Evolutionary conservation across 2,113 vertebrate species (phyloP).

Genomic region (Rhinopomastus cyanomelas): DNA sequence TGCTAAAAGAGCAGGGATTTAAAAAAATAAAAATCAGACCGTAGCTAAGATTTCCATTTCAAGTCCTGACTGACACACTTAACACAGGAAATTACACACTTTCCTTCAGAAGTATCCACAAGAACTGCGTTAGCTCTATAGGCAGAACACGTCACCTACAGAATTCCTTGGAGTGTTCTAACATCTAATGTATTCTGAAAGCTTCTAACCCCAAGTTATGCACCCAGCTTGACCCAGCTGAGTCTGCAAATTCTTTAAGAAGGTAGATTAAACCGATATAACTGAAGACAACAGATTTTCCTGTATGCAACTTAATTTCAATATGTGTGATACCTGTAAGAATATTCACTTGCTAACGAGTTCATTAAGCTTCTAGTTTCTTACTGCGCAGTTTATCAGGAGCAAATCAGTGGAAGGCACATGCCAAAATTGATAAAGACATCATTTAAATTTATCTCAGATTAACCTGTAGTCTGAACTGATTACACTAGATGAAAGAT

Average conservation of each 20-base stretch:
- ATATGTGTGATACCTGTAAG: fast-evolving
- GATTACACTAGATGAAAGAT: neutral
- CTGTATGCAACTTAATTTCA: neutral
- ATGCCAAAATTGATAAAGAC: neutral
- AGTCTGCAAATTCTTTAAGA: neutral
- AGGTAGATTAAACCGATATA: neutral
- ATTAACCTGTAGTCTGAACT: neutral
- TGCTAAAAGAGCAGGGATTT: neutral
- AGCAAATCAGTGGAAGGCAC: neutral
- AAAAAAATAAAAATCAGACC: neutral
- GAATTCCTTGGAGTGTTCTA: neutral
- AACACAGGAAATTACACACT: neutral
- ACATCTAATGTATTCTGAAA: neutral
- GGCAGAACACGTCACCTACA: neutral
- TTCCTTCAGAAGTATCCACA: neutral
- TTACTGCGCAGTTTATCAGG: neutral
- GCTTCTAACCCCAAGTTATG: neutral
- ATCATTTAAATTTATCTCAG: neutral
- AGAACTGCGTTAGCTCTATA: neutral
- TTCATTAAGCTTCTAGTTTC: neutral
- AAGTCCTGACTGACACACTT: neutral
- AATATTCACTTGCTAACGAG: neutral
- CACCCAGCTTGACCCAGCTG: neutral
- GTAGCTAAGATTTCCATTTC: neutral
- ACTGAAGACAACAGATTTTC: neutral